Base-by-base conservation (phyloP, 2,888 invertebrate genomes). In the Euzetes globulus region DNA sequence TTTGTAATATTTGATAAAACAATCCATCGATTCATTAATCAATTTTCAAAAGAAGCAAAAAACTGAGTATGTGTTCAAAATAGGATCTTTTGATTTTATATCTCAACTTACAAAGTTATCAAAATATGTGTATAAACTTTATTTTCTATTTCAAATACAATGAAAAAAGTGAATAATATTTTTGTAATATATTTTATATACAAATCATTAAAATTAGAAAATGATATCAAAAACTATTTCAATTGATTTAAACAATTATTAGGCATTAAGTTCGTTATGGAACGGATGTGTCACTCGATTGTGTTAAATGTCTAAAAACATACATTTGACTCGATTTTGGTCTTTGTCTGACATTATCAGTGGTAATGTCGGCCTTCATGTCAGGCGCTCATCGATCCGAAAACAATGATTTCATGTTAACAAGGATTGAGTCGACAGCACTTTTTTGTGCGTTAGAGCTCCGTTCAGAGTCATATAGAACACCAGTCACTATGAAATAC, bases 321-420 rank as follows among this genome's bases (percentile, higher is more conserved):
- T 22, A 22, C 22, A 68, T 68, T 45, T 22, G n/a, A 37, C 1
- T 68, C 68, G 6, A 45, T 13, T 68, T 37, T 7, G 9, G 41
- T 22, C 41, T 41, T 29, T 68, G 45, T 68, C 13, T 37, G 17
- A 68, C 41, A 37, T 41, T 37, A 68, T 45, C 45, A 37, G 68
- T 22, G 68, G 68, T 68, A 37, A 68, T 68, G 68, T 68, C 68
- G 37, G 45, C 41, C 19, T 68, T 68, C 68, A 68, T 68, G 63
- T 68, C 68, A 68, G 37, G 11, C 22, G 41, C 15, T 37, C 37
- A 68, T 68, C 41, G 41, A 22, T 19, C 41, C 68, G 68, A 68
- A 68, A 68, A n/a, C 15, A 68, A 19, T 68, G 22, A 33, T 33
- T n/a, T 37, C 17, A 41, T 68, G 68, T 68, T 68, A 68, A 68